Conservation (phyloP, 2,113 vertebrate genomes). For the Tragelaphus scriptus region DNA sequence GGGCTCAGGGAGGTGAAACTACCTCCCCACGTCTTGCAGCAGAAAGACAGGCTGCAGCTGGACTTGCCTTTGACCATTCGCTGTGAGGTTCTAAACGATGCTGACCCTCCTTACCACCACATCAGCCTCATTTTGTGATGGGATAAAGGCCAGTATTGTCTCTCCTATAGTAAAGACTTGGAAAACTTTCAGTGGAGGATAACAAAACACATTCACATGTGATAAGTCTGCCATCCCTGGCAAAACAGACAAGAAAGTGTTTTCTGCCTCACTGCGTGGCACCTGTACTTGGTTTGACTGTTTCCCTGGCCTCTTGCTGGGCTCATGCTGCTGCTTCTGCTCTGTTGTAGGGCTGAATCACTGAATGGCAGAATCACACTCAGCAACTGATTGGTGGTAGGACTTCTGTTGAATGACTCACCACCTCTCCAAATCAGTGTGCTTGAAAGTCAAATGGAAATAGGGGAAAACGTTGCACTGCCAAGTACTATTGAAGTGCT, state of each 20-base stretch:
- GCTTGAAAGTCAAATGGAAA: not conserved
- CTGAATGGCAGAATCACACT: not conserved
- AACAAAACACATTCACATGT: not conserved
- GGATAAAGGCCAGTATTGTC: not conserved
- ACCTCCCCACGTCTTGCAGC: not conserved
- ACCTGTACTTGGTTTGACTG: too few species aligned
- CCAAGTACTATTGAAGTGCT: not conserved
- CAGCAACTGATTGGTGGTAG: too few species aligned
- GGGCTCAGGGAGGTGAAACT: not conserved
- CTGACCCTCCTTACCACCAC: too few species aligned
- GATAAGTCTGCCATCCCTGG: not conserved
- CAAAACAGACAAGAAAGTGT: not conserved
- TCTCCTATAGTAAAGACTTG: not conserved
- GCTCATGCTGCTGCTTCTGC: not conserved
- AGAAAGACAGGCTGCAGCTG: not conserved
- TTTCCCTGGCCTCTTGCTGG: not conserved
- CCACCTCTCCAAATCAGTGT: not conserved
- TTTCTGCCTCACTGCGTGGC: not conserved
- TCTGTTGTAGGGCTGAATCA: too few species aligned
- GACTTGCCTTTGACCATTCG: not conserved
- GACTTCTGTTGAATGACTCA: not conserved
- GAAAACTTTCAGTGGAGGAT: not conserved
- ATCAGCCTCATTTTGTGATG: not conserved
- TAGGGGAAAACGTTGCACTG: not conserved
- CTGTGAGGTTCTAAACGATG: not conserved